Evolutionary conservation across 2,797 vertebrate species (phyloP).

Genomic region (Gadopsis marmoratus): DNA sequence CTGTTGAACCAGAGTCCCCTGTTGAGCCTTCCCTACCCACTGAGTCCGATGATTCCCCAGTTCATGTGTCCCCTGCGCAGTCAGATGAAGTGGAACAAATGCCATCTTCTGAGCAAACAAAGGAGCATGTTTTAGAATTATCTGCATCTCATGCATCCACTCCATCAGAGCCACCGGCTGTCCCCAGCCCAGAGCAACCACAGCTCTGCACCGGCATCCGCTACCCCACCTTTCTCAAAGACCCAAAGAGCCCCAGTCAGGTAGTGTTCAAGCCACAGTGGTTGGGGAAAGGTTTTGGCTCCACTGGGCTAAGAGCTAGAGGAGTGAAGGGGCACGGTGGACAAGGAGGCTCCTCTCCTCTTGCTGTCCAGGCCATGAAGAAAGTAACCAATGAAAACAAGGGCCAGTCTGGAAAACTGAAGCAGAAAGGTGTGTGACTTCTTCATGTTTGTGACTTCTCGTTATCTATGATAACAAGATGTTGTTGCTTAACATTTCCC

Average conservation of each 20-base stretch:
- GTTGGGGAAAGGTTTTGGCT: slow-evolving; percentile 85
- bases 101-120: slow-evolving; percentile 16
- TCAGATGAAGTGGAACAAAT: slow-evolving; percentile 22
- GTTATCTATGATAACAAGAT: not conserved
- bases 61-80: slow-evolving; percentile 22
- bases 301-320: slow-evolving; percentile 74
- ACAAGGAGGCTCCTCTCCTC: slow-evolving; percentile 76
- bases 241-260: slow-evolving; percentile 85
- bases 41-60: not conserved
- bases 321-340: slow-evolving; percentile 64
- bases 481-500: not conserved
- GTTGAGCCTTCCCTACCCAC: slow-evolving; percentile 9
- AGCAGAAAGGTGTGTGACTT: slow-evolving; percentile 80
- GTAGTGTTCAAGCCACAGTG: slow-evolving; percentile 87
- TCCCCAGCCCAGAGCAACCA: slow-evolving; percentile 31
- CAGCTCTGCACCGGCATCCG: slow-evolving; percentile 59
- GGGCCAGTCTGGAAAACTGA: slow-evolving; percentile 74
- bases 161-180: slow-evolving; percentile 21
- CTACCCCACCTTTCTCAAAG: slow-evolving; percentile 82
- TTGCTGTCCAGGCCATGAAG: slow-evolving; percentile 72
- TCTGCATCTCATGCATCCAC: not conserved
- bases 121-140: slow-evolving; percentile 6
- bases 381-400: slow-evolving; percentile 80
- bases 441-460: not conserved
- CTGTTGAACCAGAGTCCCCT: slow-evolving; percentile 38